Percentiles rank a stretch among this genome's conserved stretches.
Evolutionary conservation across 2,113 vertebrate genomes (phyloP).

Genomic region (Mellivora capensis): DNA sequence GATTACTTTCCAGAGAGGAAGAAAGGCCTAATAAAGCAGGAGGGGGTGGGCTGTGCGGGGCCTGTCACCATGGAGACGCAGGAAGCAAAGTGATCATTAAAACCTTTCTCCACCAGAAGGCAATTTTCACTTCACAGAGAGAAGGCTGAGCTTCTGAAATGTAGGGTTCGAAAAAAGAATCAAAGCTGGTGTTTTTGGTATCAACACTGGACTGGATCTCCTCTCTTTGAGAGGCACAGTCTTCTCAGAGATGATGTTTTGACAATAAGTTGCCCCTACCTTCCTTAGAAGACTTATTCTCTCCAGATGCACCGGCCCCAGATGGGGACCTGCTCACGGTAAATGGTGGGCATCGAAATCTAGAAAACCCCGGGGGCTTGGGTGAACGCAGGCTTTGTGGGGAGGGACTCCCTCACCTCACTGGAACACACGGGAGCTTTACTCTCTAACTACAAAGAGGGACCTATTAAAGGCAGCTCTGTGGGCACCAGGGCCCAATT

Average conservation of each 20-base stretch:
- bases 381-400: neutral
- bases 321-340: conserved; percentile 46
- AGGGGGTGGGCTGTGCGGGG: conserved; percentile 68
- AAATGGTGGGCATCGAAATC: neutral
- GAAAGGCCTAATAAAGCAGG: conserved; percentile 69
- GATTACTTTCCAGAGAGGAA: conserved; percentile 69
- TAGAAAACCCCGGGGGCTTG: neutral
- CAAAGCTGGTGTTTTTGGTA: neutral
- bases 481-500: neutral
- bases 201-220: neutral
- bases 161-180: conserved; percentile 50
- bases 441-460: conserved; percentile 32
- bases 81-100: conserved; percentile 83
- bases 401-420: neutral
- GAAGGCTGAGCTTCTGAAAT: conserved; percentile 71
- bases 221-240: neutral
- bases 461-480: conserved; percentile 32
- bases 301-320: neutral
- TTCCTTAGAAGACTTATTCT: conserved; percentile 42
- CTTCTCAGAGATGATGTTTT: neutral
- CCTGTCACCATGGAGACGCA: conserved; percentile 83
- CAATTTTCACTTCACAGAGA: conserved; percentile 78
- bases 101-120: conserved; percentile 77
- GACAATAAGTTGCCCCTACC: conserved; percentile 15
- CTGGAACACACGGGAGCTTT: neutral